Percentiles rank a stretch among this genome's conserved stretches.
Evolutionary conservation across 1,140 invertebrate species (phyloP).

Genomic region (Anthonomus grandis): DNA sequence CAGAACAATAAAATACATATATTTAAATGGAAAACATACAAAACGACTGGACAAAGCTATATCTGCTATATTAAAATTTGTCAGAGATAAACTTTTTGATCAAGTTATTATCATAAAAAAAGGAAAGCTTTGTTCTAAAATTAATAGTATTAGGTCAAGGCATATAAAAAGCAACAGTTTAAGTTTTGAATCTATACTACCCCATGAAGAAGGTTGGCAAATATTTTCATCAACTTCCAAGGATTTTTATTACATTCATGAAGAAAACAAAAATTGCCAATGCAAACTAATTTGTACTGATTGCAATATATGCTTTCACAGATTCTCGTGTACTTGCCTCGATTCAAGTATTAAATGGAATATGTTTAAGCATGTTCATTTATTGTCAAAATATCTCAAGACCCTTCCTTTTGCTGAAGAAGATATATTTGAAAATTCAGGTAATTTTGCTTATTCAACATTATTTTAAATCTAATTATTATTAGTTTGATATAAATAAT

Average conservation of each 20-base stretch:
- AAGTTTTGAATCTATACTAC: slow-evolving; percentile 3
- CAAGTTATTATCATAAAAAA: slow-evolving; percentile 9
- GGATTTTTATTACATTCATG: slow-evolving; percentile 10
- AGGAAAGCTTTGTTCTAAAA: slow-evolving; percentile 13
- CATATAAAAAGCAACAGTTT: slow-evolving; percentile 11
- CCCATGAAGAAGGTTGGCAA: neutral
- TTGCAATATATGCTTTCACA: slow-evolving; percentile 18
- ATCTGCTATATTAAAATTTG: slow-evolving; percentile 14
- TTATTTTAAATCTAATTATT: too few relatives aligned
- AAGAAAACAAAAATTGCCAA: slow-evolving; percentile 2
- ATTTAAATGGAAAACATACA: slow-evolving; percentile 15
- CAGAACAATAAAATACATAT: slow-evolving; percentile 15
- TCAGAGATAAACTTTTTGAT: slow-evolving; percentile 17
- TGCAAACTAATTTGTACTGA: slow-evolving; percentile 20
- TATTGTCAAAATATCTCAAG: slow-evolving; percentile 1
- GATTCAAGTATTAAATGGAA: slow-evolving; percentile 20
- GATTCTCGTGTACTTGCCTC: slow-evolving; percentile 21
- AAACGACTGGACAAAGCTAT: slow-evolving; percentile 18
- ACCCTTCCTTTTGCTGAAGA: too few relatives aligned
- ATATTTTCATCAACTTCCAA: slow-evolving; percentile 6
- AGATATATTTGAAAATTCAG: too few relatives aligned
- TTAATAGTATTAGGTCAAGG: slow-evolving; percentile 4
- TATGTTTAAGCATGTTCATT: slow-evolving; percentile 27
- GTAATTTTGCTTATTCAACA: too few relatives aligned
- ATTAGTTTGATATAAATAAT: too few relatives aligned